Base-by-base conservation (phyloP, 2,113 vertebrate genomes). In the Fregata magnificens region DNA sequence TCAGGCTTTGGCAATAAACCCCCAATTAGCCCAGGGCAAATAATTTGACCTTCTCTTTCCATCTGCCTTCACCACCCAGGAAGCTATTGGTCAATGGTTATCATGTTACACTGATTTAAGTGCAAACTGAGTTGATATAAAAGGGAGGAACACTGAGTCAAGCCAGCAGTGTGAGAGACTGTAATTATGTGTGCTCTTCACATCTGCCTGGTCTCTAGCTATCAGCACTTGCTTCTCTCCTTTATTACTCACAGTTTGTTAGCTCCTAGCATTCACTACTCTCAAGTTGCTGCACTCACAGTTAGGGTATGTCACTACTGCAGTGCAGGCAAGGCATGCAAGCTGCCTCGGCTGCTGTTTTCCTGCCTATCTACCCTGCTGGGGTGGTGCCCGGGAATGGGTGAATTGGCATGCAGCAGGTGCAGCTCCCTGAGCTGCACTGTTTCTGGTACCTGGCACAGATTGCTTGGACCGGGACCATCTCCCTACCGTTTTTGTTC, bases 291-390 rank as follows among this genome's bases (percentile, higher is more conserved):
- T 82, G 47, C 31, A 8, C 36, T 67, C 5, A 0, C 25, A 12
- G 40, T 44, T 49, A n/a, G 77, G 21, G 16, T 34, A 11, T 24
- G 38, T 25, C 26, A 26, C 52, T 20, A 3, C 62, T 31, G 58
- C 22, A 6, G 50, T 4, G 65, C 73, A 55, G 70, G 28, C 0
- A 0, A 32, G 45, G 59, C 45, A 62, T 17, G 2, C 2, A 3
- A 6, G 32, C 62, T 76, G 62, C 24, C 32, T 31, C 3, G 2
- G 32, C 52, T 55, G 36, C 83, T 49, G 11, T 10, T 80, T 13
- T 66, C 67, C 52, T 55, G 13, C 17, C 83, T 29, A 44, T 47
- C 31, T 70, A 7, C 61, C 45, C 45, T 31, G 24, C 55, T 77
- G 59, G 34, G 52, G 9, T 26, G 34, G 29, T 55, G 58, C 22